Evolutionary conservation across 2,888 invertebrate genomes (phyloP).

Genomic region (Philonicus albiceps): DNA sequence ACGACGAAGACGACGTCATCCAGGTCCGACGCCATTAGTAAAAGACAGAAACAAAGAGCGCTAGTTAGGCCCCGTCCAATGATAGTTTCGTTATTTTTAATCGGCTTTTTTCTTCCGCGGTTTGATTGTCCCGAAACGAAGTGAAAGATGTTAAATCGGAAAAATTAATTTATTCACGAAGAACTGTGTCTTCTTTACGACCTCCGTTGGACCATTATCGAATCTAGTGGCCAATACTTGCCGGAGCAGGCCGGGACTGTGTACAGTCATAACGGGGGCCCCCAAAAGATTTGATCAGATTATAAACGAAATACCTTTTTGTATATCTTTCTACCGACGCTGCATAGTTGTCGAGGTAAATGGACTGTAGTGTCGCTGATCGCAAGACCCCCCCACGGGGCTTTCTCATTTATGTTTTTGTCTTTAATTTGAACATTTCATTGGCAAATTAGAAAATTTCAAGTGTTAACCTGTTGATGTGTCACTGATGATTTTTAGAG

Average conservation of each 20-base stretch:
- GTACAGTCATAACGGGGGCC: background rate
- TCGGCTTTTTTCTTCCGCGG: constrained; percentile 7
- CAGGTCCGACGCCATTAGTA: background rate
- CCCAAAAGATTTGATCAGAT: background rate
- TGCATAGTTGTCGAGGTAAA: background rate
- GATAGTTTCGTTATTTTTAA: constrained; percentile 28
- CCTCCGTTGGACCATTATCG: constrained; percentile 34
- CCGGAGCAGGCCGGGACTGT: background rate
- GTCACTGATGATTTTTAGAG: background rate
- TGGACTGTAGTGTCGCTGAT: constrained; percentile 33
- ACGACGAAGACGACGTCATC: background rate
- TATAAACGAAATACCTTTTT: constrained; percentile 5
- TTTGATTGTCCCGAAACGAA: constrained; percentile 24
- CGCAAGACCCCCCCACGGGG: constrained; percentile 14
- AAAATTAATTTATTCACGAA: constrained; percentile 36
- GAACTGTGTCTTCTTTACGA: constrained; percentile 36
- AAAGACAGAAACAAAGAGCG: constrained; percentile 9
- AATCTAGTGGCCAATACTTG: constrained; percentile 3
- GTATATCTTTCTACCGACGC: background rate
- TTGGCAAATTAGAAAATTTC: constrained; percentile 36
- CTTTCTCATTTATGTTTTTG: constrained; percentile 24
- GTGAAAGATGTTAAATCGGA: constrained; percentile 32
- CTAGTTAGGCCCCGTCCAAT: constrained; percentile 9
- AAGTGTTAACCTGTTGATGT: constrained; percentile 35
- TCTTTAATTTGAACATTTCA: constrained; percentile 10